Percentiles rank a stretch among this genome's conserved stretches.
phyloP scores from a whole-genome alignment of 1,140 invertebrate species.

The Brachionus koreanus region DNA sequence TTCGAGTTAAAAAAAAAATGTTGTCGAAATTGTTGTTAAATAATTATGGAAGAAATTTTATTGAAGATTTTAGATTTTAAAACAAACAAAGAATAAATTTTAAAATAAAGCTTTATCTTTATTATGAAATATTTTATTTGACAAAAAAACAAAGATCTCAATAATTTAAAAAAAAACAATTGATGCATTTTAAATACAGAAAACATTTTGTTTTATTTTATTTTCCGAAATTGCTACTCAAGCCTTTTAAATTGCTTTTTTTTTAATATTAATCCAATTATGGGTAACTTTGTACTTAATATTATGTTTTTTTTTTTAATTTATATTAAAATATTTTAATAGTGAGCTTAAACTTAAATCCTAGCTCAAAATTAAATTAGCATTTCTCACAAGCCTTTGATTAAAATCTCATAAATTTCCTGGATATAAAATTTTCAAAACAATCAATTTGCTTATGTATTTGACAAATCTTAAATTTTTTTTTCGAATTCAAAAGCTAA shows the following conservation, averaged over 20 bases:
- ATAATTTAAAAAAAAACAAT: neutral
- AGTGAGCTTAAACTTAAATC: neutral
- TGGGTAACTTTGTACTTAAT: neutral
- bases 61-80: neutral
- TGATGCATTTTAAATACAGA: neutral
- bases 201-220: neutral
- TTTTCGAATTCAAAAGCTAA: no score
- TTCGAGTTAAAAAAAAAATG: neutral
- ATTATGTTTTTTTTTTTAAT: neutral
- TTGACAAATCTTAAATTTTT: no score
- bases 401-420: neutral
- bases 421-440: neutral
- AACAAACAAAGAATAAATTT: neutral
- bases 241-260: neutral
- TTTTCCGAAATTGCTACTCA: neutral
- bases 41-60: neutral
- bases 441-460: neutral
- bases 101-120: neutral
- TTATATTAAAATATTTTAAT: no score
- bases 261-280: neutral
- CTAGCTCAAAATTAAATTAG: neutral
- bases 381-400: neutral
- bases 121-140: neutral
- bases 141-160: neutral
- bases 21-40: neutral